These are phyloP conservation scores for Cataglyphis cursor DNA, from an alignment of 2,888 invertebrate species.

Conservation along the genomic window DNA sequence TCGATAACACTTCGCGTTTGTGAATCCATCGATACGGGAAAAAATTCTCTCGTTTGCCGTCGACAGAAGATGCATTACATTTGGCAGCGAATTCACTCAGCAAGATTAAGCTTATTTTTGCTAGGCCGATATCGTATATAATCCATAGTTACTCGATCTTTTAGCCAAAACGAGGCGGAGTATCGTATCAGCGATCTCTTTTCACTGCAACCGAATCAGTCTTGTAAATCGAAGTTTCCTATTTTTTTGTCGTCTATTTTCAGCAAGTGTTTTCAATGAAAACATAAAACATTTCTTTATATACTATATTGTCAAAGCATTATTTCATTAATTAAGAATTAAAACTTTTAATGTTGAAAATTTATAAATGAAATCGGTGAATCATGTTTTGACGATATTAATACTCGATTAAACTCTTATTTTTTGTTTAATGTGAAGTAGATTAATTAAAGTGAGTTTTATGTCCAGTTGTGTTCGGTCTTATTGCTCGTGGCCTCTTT, in stretches of 20 bases:
- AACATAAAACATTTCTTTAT: background rate
- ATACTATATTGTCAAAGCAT: background rate
- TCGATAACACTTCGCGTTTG: constrained; percentile 63
- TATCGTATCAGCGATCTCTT: background rate
- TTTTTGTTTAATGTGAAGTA: background rate
- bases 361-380: background rate
- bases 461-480: background rate
- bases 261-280: background rate
- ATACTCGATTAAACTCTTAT: background rate
- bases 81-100: constrained; percentile 86
- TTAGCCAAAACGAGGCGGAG: background rate
- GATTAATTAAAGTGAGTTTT: constrained; percentile 6
- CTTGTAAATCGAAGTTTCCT: background rate
- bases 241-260: background rate
- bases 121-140: constrained; percentile 72
- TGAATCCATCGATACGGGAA: constrained; percentile 81
- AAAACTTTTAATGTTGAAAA: background rate
- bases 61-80: constrained; percentile 84
- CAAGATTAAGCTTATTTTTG: constrained; percentile 86
- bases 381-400: background rate
- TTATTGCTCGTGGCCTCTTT: background rate
- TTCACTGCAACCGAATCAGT: background rate
- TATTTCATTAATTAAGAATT: background rate
- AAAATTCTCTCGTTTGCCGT: constrained; percentile 52
- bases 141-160: constrained; percentile 33